Base-by-base conservation (phyloP, 2,797 vertebrate genomes). In the Parotocinclus haroldoi region DNA sequence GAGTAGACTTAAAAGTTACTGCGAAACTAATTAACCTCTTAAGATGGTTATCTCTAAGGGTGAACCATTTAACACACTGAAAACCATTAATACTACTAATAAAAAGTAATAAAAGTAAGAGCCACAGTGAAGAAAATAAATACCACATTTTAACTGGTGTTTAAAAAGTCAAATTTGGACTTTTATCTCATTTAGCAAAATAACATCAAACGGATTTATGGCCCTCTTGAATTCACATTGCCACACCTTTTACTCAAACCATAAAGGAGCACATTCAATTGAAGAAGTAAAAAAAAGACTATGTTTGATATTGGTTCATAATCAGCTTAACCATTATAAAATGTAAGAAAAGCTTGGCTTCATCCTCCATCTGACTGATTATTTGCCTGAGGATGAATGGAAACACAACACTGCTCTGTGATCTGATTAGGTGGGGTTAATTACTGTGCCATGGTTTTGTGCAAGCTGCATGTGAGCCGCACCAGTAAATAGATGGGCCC, bases 381-480 rank as follows among this genome's bases (percentile, higher is more conserved):
- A 82, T 85, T 84, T 81, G 89, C 88, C 86, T 78, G 82, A 89
- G 90, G 88, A 91, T 82, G 80, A 86, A 86, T 76, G 78, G 82
- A 84, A 90, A 87, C 84, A 88, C 85, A 87, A 84, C 85, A 84
- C 83, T 76, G 81, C 83, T 80, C 82, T 57, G 81, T 83, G 89
- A 90, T 91, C 89, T 90, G 90, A 92, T 91, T 89, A 89, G 87
- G 80, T 80, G 83, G 84, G 90, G 88, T 91, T 92, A 92, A 91
- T 91, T 92, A 91, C 89, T 85, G 87, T 80, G 86, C 88, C 83
- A 86, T 86, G 88, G 88, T 90, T 89, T 89, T 87, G 88, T 89
- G 87, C 70, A 83, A 87, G 87, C 84, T 89, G 83, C 85, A 85
- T 87, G 87, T 85, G 86, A 88, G 86, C 80, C 71, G 76, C 58